Evolutionary conservation across 92 coral and sea anemone genomes (phyloP), one percentile per base, ranked within the genome.

Genomic region (Plumapathes pennacea): DNA sequence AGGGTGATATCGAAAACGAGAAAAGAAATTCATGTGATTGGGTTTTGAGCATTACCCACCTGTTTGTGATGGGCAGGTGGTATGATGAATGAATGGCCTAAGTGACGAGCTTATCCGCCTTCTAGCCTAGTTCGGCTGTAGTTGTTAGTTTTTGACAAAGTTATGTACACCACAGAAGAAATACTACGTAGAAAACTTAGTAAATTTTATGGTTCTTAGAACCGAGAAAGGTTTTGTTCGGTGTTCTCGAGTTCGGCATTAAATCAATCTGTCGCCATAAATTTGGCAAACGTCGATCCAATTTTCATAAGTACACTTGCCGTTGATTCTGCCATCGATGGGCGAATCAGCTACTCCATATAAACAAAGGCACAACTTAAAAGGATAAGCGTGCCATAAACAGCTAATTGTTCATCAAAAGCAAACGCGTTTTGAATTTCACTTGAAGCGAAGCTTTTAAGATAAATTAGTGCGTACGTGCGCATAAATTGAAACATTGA

Each of bases 331-430:
- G 43, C 48, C 34, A 33, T 42, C 47, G 13, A 10, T 39, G 41
- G 52, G 66, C 83, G 83, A 76, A 76, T 76, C 64, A 44, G 77
- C 34, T 37, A 25, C 46, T 38, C 57, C 33, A 33, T 47, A 67
- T 31, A 59, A 67, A 76, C 83, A 76, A 76, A 67, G 83, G 71
- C 76, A 34, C 77, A 26, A 57, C 71, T 20, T 10, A 15, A 3
- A 27, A 26, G 21, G 6, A 17, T 37, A 19, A 46, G 45, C 25
- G 48, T 38, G 61, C 54, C 49, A 40, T 58, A 51, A 58, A 41
- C 62, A 28, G 31, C 32, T 68, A 41, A 55, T 68, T 68, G 60
- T 36, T 57, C 12, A 14, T 6, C 13, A 57, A 37, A 5, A 47
- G 4, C 5, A 14, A 2, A 27, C 50, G 27, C 49, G 64, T 57